Percentiles rank a stretch among this genome's conserved stretches.
Conservation (phyloP, 2,888 invertebrate species). For the Acanthosepion pharaonis region DNA sequence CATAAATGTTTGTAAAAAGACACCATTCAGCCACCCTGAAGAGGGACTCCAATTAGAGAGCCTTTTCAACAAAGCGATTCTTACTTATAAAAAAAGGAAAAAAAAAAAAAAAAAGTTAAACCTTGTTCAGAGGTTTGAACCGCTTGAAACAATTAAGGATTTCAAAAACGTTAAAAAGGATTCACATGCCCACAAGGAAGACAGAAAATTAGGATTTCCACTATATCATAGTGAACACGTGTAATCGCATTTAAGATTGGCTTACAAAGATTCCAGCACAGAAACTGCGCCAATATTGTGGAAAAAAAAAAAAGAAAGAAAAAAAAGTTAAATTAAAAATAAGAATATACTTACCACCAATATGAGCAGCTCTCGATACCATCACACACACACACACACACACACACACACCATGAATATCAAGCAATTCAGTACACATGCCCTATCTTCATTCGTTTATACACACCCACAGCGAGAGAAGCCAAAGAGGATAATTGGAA, state of each 20-base stretch:
- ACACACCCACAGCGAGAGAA: background rate
- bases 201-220: conserved; percentile 8
- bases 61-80: background rate
- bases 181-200: background rate
- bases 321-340: background rate
- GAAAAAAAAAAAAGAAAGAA: background rate
- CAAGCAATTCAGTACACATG: background rate
- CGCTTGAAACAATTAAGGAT: background rate
- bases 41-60: background rate
- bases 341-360: background rate
- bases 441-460: background rate
- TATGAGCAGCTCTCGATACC: background rate
- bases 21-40: background rate
- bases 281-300: background rate
- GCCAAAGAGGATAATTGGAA: too few species aligned
- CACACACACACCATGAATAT: background rate
- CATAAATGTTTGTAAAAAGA: background rate
- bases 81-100: too few species aligned
- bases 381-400: background rate
- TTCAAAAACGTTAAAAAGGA: too few species aligned
- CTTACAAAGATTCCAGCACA: background rate
- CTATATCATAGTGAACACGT: background rate
- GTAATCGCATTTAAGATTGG: background rate
- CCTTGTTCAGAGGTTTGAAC: background rate
- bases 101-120: too few species aligned